Evolutionary conservation across 1,140 invertebrate species (phyloP).

Genomic region (Caenorhabditis brenneri): DNA sequence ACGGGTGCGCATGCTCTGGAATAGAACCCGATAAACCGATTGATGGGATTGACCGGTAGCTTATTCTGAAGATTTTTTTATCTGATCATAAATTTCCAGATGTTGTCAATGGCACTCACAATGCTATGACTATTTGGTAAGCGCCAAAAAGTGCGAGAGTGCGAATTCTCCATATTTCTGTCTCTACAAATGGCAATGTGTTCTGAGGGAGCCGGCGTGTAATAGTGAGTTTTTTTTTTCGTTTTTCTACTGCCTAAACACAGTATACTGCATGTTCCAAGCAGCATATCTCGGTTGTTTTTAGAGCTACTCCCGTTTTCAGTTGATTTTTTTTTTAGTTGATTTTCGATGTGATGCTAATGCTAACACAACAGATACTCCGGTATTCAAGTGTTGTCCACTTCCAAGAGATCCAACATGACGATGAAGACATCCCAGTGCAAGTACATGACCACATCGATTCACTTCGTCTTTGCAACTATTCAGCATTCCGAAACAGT

Average conservation of each 20-base stretch:
- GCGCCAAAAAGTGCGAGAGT: neutral
- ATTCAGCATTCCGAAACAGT: constrained; percentile 85
- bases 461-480: constrained; percentile 86
- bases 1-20: neutral
- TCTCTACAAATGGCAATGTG: constrained; percentile 27
- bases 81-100: neutral
- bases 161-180: constrained; percentile 16
- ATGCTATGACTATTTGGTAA: neutral
- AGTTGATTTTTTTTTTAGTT: constrained; percentile 82
- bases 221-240: neutral
- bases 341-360: constrained; percentile 89
- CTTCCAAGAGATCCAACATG: constrained; percentile 83
- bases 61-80: neutral
- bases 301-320: constrained; percentile 97
- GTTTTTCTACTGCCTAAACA: no score
- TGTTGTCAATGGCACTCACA: neutral
- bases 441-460: constrained; percentile 88
- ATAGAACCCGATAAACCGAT: neutral
- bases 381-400: constrained; percentile 87
- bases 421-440: constrained; percentile 87
- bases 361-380: constrained; percentile 89
- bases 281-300: no score
- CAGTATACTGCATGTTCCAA: no score
- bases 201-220: neutral
- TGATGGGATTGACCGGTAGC: neutral